phyloP scores from a whole-genome alignment of 2,797 vertebrate species.

The Falco rusticolus region DNA sequence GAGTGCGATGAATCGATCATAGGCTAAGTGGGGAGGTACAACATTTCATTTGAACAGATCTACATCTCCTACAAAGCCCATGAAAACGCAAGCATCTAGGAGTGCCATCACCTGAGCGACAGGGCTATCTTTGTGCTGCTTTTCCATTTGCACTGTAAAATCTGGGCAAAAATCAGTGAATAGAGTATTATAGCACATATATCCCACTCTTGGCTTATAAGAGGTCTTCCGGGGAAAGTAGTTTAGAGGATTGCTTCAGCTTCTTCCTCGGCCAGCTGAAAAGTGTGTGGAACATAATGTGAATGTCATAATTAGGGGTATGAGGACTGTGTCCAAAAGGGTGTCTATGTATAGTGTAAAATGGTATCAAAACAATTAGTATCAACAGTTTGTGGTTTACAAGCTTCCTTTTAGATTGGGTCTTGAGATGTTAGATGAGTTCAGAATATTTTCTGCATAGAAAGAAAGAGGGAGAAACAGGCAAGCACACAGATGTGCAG shows the following conservation, averaged over 20 bases:
- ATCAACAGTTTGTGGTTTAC: not conserved
- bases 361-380: not conserved
- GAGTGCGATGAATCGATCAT: not conserved
- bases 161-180: not conserved
- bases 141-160: not conserved
- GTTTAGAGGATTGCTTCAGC: not conserved
- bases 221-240: not conserved
- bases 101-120: not conserved
- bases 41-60: not conserved
- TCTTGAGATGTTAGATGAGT: not conserved
- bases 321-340: not conserved
- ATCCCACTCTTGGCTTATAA: not conserved
- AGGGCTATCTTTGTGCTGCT: not conserved
- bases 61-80: rapidly evolving
- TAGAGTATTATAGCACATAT: not conserved
- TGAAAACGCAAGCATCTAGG: not conserved
- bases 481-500: not conserved
- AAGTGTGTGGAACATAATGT: not conserved
- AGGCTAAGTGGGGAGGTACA: not conserved
- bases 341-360: not conserved
- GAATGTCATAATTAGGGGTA: not conserved
- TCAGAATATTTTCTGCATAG: not conserved
- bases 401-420: not conserved
- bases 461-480: not conserved
- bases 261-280: not conserved